Base-by-base conservation (phyloP, 2,888 invertebrate genomes). In the Drosophila aldrichi region DNA sequence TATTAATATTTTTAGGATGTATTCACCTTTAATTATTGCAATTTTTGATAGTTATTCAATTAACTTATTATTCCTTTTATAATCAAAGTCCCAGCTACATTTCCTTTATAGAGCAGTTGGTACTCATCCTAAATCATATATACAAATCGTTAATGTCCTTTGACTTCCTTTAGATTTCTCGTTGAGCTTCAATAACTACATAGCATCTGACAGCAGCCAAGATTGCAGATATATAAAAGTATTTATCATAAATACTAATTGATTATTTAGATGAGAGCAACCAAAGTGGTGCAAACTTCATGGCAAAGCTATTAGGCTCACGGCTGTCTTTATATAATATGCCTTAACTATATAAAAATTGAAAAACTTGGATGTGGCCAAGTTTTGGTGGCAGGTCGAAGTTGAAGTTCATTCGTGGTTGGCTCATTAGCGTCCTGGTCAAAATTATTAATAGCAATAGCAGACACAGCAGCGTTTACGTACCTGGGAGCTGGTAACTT, bases 361-460 rank as follows among this genome's bases (percentile, higher is more conserved):
- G 85, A 84, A 84, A 84, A 84, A 89, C 79, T 89, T 84, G 48
- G 32, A 38, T 44, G 59, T 34, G 57, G 58, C 59, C 57, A 79
- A 85, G 68, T 87, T 74, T 58, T 38, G 49, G 52, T 61, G 54
- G 52, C 55, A 65, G 65, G 65, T 76, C 75, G 77, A 52, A 78
- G 73, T 70, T 43, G 70, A 84, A 88, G 82, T 88, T 81, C 71
- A 73, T 74, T 84, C 64, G 66, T 82, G 89, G 70, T 68, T 77
- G 74, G 79, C 85, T 85, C 84, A 84, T 84, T 84, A 89, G 82
- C 88, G 89, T 89, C 78, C 64, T 85, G 89, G 84, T 88, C 84
- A 88, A 85, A 84, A 84, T 89, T 84, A 84, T 84, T 84, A 88
- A 84, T 89, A 74, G 76, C 88, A 60, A 48, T 46, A 38, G 48